Percentiles rank a stretch among this genome's conserved stretches.
These are phyloP conservation scores for Papilio helenus DNA, from an alignment of 1,140 invertebrate species.

Conservation along the genomic window DNA sequence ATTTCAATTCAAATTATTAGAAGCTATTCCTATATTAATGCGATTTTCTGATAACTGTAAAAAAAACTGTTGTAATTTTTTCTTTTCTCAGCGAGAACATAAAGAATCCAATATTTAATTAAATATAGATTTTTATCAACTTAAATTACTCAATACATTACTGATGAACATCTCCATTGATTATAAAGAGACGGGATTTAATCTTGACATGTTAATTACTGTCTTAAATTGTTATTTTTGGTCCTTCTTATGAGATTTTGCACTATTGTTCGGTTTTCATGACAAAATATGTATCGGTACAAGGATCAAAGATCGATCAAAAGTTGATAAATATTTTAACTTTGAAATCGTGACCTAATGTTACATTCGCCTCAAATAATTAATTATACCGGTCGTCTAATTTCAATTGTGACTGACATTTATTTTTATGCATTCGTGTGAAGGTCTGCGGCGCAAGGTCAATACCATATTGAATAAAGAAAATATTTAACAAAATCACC, in stretches of 20 bases:
- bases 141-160: conserved; percentile 24
- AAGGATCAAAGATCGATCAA: conserved; percentile 3
- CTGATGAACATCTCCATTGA: not conserved
- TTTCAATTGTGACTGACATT: conserved; percentile 29
- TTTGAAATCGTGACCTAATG: conserved; percentile 17
- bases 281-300: not conserved
- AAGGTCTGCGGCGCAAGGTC: conserved; percentile 11
- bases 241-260: not conserved
- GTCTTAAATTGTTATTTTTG: conserved; percentile 6
- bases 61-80: not conserved
- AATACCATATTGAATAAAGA: not conserved
- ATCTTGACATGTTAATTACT: conserved; percentile 25
- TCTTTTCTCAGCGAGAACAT: not conserved
- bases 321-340: conserved; percentile 4
- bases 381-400: conserved; percentile 16
- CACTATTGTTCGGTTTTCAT: not conserved
- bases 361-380: conserved; percentile 1
- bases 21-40: not conserved
- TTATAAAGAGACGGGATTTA: not conserved
- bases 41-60: not conserved
- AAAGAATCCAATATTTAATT: conserved; percentile 8
- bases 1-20: not conserved
- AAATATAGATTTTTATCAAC: conserved; percentile 7
- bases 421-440: conserved; percentile 34
- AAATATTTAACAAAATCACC: too few species aligned